A percentile compares a stretch with the other conserved stretches of the same genome.
Conservation (phyloP, 2,113 vertebrate genomes). For the Murina feae region DNA sequence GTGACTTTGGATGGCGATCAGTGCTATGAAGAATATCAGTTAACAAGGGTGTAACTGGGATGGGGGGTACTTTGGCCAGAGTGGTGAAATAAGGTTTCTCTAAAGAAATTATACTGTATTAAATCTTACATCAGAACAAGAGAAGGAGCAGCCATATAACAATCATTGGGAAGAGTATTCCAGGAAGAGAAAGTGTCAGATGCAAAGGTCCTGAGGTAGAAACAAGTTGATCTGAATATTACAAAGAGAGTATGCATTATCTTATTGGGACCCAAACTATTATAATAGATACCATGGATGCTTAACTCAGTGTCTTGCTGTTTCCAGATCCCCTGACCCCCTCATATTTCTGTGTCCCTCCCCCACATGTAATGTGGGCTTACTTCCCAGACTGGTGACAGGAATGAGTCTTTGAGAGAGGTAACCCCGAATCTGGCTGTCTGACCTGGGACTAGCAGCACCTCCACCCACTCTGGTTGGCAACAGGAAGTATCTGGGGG, state of each 20-base stretch:
- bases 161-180: background rate
- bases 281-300: fast-evolving
- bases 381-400: background rate
- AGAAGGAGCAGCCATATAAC: background rate
- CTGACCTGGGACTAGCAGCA: background rate
- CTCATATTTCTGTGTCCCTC: background rate
- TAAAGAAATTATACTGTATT: background rate
- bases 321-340: fast-evolving
- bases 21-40: background rate
- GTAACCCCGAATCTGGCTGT: too few relatives aligned
- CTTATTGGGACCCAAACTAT: background rate
- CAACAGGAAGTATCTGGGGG: background rate
- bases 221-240: background rate
- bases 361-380: background rate
- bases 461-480: background rate
- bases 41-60: background rate
- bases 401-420: background rate
- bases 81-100: background rate
- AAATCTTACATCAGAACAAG: background rate
- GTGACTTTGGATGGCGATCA: background rate
- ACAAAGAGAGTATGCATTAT: too few relatives aligned
- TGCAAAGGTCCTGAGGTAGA: background rate
- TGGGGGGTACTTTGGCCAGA: background rate
- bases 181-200: background rate
- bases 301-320: background rate